Evolutionary conservation across 2,888 invertebrate species (phyloP).

Genomic region (Aricia artaxerxes): DNA sequence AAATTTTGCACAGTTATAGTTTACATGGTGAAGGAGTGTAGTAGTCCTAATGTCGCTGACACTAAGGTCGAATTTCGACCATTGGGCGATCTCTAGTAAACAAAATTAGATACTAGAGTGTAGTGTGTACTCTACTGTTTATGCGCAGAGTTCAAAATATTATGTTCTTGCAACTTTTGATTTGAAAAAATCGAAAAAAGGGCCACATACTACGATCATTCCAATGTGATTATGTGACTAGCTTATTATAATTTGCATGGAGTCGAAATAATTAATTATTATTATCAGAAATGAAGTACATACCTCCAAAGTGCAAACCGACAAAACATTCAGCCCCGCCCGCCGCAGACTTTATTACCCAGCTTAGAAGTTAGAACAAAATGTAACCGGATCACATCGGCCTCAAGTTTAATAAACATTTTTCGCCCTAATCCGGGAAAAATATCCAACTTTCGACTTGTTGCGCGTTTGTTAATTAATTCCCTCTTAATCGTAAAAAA

Average conservation of each 20-base stretch:
- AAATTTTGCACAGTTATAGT: no score
- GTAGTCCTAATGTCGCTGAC: no score
- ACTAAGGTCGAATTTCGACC: no score
- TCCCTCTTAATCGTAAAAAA: slow-evolving; percentile 40
- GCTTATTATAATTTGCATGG: background rate
- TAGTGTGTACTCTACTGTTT: no score
- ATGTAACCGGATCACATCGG: background rate
- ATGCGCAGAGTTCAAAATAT: no score
- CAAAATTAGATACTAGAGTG: no score
- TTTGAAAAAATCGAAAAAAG: no score
- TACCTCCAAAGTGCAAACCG: background rate
- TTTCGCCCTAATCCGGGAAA: slow-evolving; percentile 22
- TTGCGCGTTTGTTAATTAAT: slow-evolving; percentile 39
- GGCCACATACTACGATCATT: no score
- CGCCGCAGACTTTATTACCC: background rate
- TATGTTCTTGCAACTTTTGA: no score
- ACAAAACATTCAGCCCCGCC: background rate
- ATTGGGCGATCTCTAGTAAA: no score
- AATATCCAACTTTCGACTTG: slow-evolving; percentile 30
- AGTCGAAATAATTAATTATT: background rate
- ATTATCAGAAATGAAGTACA: background rate
- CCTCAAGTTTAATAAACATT: slow-evolving; percentile 21
- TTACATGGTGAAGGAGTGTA: no score
- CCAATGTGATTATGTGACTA: no score
- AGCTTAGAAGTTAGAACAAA: background rate